Evolutionary conservation across 2,888 invertebrate genomes (phyloP), one percentile per base, ranked within the genome.

Genomic region (Ceratothoa steindachneri): DNA sequence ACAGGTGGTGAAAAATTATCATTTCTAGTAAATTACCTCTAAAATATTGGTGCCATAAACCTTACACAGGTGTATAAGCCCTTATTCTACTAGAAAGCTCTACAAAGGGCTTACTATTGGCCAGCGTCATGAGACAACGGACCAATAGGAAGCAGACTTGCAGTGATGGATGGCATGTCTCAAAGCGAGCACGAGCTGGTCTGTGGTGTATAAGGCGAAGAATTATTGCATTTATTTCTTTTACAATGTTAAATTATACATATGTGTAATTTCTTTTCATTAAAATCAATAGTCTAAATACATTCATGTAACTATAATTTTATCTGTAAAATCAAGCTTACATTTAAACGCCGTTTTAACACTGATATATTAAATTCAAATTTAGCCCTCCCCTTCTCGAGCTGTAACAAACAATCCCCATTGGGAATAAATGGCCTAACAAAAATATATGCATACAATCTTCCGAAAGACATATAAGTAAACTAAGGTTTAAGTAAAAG

Each of bases 41-140:
- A 60, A 60, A 60, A 60, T 60, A 60, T 60, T 60, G 27, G 60
- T 60, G n/a, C 60, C 60, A 60, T 60, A 60, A 60, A 60, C 60
- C 27, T 60, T 60, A 60, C 60, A 60, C 60, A 60, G 60, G 60
- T 60, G 60, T 60, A 60, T 60, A 60, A 60, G 60, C 60, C 60
- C 60, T 60, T 60, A 60, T 60, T 60, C 60, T 60, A 60, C 60
- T 60, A 60, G 24, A 2, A 60, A 60, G 2, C 22, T 60, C 41
- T 3, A 24, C 22, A 7, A 60, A 60, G 27, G 2, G 22, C 19
- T 60, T 60, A 2, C 60, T 60, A 60, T 4, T 60, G 22, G 22
- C 27, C 60, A 2, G 24, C 55, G 60, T 60, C 60, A 60, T 24
- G 55, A 55, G 24, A 19, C 55, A 19, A 5, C 19, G 55, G 24